Evolutionary conservation across 1,140 invertebrate species (phyloP), one percentile per base, ranked within the genome.

Genomic region (Dinothrombium tinctorium): DNA sequence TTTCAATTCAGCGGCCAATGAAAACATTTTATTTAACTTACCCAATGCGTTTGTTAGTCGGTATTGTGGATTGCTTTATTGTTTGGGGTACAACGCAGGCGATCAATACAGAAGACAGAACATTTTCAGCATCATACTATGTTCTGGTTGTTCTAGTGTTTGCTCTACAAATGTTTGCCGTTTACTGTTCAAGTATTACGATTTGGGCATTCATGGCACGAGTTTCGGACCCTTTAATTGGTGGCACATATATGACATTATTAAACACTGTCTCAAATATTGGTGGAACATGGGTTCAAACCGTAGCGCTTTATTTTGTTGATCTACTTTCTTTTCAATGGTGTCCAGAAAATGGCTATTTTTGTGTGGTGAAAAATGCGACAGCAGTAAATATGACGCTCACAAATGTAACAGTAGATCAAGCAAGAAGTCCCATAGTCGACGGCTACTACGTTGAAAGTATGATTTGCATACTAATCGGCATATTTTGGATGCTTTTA

Each of bases 161-260:
- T 60, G 69, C 74, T 17, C 63, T 87, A 44, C 87, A 96, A 66
- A 87, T 95, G 69, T 56, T 76, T 37, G 59, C 69, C 29, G 53
- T 69, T 14, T 74, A 73, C 49, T 67, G 70, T 46, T 79, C 81
- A 69, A 81, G 76, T 61, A 76, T 83, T 3, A 65, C 73, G n/a
- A 57, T 63, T 41, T 84, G 79, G 78, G 73, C 68, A 37, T 84
- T 86, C 56, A 76, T 78, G 57, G 79, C 69, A 12, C 62, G 65
- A 51, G 71, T 95, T 19, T 87, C 82, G 49, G 89, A 95, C 59
- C 82, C 84, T 1, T 61, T 69, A 2, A 82, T 96, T 6, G 94
- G 94, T 15, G 94, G 92, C 19, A 98, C 92, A 0, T 98, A 99
- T 56, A 99, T 99, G 94, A 99, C 94, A 1, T 65, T 99, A 32